A percentile compares a stretch with the other conserved stretches of the same genome.
These are phyloP conservation scores for Xylocopa sonorina DNA, from an alignment of 1,140 invertebrate genomes.

Conservation along the genomic window DNA sequence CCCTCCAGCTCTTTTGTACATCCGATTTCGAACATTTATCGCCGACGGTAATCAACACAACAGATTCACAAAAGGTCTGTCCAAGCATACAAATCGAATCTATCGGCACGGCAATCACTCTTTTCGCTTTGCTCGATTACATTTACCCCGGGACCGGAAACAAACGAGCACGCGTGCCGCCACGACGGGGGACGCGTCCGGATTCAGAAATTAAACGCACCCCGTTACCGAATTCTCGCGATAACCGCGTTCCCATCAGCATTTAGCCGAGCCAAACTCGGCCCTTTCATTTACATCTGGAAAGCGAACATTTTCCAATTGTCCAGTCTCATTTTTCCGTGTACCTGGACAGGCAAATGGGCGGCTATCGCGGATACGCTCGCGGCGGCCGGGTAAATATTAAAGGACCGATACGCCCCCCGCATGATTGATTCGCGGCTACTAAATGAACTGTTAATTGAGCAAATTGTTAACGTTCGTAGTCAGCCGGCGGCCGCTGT, in stretches of 20 bases:
- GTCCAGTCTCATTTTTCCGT: not conserved
- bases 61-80: not conserved
- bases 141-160: not conserved
- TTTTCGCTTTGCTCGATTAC: not conserved
- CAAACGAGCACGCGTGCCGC: no score
- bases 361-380: not conserved
- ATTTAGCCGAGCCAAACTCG: not conserved
- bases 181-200: no score
- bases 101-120: not conserved
- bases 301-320: not conserved
- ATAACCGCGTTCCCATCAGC: not conserved
- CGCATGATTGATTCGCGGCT: conserved; percentile 1
- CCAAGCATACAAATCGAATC: not conserved
- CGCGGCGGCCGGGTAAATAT: not conserved
- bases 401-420: not conserved
- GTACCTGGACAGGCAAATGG: no score
- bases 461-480: conserved; percentile 32
- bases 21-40: not conserved
- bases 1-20: not conserved
- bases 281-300: no score
- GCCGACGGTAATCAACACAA: not conserved
- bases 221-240: not conserved
- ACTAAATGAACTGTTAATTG: conserved; percentile 42
- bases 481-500: not conserved
- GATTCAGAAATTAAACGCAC: no score